phyloP scores from a whole-genome alignment of 2,113 vertebrate species.

The Carlito syrichta region DNA sequence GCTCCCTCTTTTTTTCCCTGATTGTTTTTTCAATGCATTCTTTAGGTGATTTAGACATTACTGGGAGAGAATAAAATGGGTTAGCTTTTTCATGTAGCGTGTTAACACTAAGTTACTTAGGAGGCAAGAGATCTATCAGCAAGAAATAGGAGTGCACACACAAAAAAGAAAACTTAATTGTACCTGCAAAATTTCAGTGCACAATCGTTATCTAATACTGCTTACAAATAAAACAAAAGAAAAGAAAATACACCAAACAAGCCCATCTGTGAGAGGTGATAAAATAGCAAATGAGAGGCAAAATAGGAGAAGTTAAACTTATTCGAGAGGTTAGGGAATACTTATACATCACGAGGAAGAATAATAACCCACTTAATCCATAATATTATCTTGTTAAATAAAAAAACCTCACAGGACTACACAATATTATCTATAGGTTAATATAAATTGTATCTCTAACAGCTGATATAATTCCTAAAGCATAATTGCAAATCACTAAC shows the following conservation, averaged over 20 bases:
- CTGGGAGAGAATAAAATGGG: neutral
- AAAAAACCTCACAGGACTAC: neutral
- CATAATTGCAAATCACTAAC: neutral
- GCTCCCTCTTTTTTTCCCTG: neutral
- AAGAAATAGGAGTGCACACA: neutral
- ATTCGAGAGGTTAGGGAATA: neutral
- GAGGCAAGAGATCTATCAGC: neutral
- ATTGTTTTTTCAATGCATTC: neutral
- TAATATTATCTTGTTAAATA: neutral
- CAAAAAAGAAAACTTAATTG: neutral
- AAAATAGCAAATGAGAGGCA: neutral
- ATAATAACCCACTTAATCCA: neutral
- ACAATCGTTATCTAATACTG: neutral
- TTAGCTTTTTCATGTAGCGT: neutral
- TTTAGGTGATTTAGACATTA: neutral
- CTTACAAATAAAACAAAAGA: neutral
- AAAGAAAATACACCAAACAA: neutral
- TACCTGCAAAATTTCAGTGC: neutral
- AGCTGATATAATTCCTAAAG: neutral
- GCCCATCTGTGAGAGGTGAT: neutral
- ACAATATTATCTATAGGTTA: neutral
- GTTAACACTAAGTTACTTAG: neutral
- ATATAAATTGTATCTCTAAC: neutral
- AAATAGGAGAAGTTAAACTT: neutral
- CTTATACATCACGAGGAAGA: neutral